Evolutionary conservation across 2,797 vertebrate species (phyloP).

Genomic region (Rallus crepitans): DNA sequence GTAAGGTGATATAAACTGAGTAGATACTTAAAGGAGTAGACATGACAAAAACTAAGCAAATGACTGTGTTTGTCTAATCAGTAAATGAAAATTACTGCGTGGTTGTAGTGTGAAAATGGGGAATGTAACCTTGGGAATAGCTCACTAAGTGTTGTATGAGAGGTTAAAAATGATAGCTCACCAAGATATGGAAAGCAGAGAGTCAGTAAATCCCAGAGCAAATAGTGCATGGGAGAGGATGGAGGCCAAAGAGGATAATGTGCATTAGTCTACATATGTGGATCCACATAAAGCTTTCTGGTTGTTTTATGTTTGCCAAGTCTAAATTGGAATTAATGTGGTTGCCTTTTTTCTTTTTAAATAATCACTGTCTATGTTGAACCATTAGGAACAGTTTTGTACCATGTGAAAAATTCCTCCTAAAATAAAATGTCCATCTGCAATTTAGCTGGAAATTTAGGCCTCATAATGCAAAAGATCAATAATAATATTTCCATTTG

Average conservation of each 20-base stretch:
- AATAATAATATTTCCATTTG: not conserved
- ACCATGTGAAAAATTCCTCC: not conserved
- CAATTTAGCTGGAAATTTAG: not conserved
- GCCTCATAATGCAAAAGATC: not conserved
- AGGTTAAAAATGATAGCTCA: not conserved
- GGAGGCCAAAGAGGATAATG: not conserved
- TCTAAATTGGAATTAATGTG: not conserved
- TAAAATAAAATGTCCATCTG: not conserved
- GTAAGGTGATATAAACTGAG: not conserved
- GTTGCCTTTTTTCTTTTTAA: not conserved
- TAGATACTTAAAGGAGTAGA: not conserved
- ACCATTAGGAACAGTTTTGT: not conserved
- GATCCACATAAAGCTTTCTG: not conserved
- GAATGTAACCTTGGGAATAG: not conserved
- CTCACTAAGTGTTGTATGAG: not conserved
- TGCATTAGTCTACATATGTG: not conserved
- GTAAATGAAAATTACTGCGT: not conserved
- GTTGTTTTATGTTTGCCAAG: not conserved
- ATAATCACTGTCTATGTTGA: not conserved
- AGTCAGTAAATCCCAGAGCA: slow-evolving; percentile 1
- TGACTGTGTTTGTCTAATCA: not conserved
- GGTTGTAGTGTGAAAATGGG: not conserved
- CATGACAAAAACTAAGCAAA: not conserved
- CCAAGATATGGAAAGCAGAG: not conserved
- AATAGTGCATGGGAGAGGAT: not conserved